Conservation (phyloP, 2,113 vertebrate genomes). For the Crotophaga sulcirostris region DNA sequence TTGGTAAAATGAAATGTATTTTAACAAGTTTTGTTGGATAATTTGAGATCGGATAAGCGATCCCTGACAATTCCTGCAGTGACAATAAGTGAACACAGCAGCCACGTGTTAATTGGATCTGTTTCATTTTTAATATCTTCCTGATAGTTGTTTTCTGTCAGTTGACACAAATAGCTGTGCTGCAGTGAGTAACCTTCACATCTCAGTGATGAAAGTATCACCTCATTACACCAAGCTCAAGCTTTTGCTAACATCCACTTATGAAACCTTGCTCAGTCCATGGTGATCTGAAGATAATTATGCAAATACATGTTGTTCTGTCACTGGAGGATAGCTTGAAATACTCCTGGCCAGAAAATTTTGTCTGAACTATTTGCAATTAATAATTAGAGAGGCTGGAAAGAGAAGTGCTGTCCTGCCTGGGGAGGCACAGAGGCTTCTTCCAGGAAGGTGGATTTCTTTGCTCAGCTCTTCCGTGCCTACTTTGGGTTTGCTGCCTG, state of each 20-base stretch:
- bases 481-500: not conserved
- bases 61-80: not conserved
- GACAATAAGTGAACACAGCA: not conserved
- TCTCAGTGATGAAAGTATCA: not conserved
- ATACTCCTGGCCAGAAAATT: not conserved
- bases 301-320: not conserved
- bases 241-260: not conserved
- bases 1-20: not conserved
- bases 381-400: not conserved
- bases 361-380: not conserved
- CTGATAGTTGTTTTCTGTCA: not conserved
- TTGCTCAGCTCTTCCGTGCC: not conserved
- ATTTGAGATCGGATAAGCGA: not conserved
- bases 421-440: not conserved
- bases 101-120: not conserved
- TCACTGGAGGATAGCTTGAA: not conserved
- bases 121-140: not conserved
- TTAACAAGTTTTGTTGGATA: not conserved
- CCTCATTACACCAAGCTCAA: not conserved
- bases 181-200: not conserved
- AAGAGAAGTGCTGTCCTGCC: not conserved
- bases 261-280: not conserved
- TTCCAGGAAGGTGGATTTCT: not conserved
- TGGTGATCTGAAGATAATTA: not conserved
- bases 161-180: not conserved